Evolutionary conservation across 1,140 invertebrate species (phyloP).

Genomic region (Drosophila santomea): DNA sequence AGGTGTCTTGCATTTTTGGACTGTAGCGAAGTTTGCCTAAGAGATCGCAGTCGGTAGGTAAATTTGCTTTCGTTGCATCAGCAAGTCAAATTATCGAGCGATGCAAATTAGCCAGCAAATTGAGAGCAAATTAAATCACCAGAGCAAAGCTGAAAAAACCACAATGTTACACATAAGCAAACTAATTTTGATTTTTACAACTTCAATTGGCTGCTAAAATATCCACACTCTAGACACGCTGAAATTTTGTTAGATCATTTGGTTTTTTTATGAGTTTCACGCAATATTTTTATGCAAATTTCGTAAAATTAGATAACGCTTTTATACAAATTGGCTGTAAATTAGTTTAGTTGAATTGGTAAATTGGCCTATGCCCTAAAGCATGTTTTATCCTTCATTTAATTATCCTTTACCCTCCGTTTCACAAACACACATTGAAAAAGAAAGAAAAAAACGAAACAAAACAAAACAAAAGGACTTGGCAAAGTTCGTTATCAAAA

Average conservation of each 20-base stretch:
- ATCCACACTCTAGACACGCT: conserved; percentile 36
- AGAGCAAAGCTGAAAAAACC: conserved; percentile 39
- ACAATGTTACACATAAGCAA: conserved; percentile 24
- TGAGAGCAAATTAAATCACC: conserved; percentile 54
- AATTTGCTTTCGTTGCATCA: conserved; percentile 60
- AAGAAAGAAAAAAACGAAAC: neutral
- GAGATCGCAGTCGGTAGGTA: conserved; percentile 73
- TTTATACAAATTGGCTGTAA: conserved; percentile 67
- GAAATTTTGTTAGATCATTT: conserved; percentile 33
- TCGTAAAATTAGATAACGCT: conserved; percentile 36
- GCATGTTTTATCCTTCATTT: conserved; percentile 63
- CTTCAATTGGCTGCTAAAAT: conserved; percentile 59
- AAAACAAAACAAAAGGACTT: conserved; percentile 17
- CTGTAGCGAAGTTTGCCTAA: conserved; percentile 70
- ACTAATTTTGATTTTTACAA: conserved; percentile 41
- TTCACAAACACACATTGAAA: conserved; percentile 19
- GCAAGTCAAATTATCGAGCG: conserved; percentile 48
- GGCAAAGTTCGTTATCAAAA: conserved; percentile 42
- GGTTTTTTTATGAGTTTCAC: conserved; percentile 27
- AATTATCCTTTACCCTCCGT: conserved; percentile 38
- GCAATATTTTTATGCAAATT: conserved; percentile 51
- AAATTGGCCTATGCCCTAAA: conserved; percentile 48
- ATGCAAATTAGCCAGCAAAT: conserved; percentile 62
- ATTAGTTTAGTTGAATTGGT: conserved; percentile 73
- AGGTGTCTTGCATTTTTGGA: conserved; percentile 76